Conservation (phyloP, 2,797 vertebrate species). For the Lates japonicus region DNA sequence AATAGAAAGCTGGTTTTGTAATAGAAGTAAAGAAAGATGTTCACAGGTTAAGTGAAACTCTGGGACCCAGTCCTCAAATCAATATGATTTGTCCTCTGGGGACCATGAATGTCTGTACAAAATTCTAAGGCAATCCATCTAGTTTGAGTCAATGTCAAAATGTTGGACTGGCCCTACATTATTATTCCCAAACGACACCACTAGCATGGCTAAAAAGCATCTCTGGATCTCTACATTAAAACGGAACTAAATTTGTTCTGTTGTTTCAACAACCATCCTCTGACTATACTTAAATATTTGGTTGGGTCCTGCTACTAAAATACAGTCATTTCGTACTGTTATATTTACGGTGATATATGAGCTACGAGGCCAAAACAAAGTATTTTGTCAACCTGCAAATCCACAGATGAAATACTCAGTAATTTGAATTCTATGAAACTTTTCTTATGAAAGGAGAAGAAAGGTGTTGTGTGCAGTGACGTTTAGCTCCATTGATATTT, state of each 20-base stretch:
- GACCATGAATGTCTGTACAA: neutral
- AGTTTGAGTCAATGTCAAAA: neutral
- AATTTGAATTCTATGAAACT: slow-evolving; percentile 13
- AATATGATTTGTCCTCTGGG: neutral
- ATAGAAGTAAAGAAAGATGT: too few species aligned
- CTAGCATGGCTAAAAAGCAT: too few species aligned
- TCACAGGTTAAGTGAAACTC: too few species aligned
- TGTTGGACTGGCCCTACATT: neutral
- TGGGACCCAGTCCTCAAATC: too few species aligned
- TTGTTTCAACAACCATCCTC: too few species aligned
- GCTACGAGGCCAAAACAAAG: neutral
- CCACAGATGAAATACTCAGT: neutral
- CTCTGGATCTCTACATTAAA: neutral
- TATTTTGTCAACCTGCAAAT: neutral
- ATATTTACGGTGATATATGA: neutral
- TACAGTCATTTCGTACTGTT: neutral
- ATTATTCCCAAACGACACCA: too few species aligned
- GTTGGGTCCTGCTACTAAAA: neutral
- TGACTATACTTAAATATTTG: neutral
- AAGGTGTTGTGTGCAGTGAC: slow-evolving; percentile 9
- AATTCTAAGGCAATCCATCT: neutral
- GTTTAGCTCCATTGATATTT: slow-evolving; percentile 34
- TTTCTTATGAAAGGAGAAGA: slow-evolving; percentile 15
- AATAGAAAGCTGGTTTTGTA: too few species aligned
- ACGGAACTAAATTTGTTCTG: too few species aligned